These are phyloP conservation scores for Lepus townsendii DNA, from an alignment of 2,797 vertebrate genomes.

Conservation along the genomic window DNA sequence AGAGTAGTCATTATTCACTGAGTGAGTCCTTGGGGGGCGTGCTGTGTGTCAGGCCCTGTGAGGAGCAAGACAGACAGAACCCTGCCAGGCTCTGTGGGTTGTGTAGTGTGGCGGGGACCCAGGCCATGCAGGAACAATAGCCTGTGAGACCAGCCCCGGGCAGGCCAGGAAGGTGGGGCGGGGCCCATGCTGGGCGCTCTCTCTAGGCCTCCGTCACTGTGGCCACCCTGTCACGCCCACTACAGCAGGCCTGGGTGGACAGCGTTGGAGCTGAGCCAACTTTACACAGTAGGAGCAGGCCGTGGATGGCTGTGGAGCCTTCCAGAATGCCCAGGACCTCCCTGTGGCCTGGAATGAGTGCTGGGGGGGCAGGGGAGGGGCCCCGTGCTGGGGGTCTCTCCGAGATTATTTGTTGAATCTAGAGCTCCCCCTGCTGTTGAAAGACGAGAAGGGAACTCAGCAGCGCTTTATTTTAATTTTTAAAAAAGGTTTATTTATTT, in stretches of 20 bases:
- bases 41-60: background rate
- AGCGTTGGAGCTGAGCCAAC: background rate
- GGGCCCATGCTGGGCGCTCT: no score
- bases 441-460: background rate
- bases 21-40: background rate
- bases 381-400: background rate
- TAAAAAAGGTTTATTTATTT: background rate
- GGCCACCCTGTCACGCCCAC: background rate
- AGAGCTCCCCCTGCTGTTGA: constrained; percentile 78
- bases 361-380: background rate
- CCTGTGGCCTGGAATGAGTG: background rate
- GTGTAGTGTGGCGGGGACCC: background rate
- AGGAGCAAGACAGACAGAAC: background rate
- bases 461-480: background rate
- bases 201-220: no score
- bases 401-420: constrained; percentile 3
- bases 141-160: background rate
- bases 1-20: background rate
- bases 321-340: background rate
- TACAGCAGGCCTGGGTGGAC: background rate
- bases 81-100: background rate
- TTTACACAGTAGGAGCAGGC: background rate
- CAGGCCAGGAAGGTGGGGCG: background rate
- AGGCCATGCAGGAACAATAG: no score
- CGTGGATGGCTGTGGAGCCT: background rate